These are phyloP conservation scores for Myoxocephalus aenaeus DNA, from an alignment of 2,797 vertebrate species.

Conservation along the genomic window DNA sequence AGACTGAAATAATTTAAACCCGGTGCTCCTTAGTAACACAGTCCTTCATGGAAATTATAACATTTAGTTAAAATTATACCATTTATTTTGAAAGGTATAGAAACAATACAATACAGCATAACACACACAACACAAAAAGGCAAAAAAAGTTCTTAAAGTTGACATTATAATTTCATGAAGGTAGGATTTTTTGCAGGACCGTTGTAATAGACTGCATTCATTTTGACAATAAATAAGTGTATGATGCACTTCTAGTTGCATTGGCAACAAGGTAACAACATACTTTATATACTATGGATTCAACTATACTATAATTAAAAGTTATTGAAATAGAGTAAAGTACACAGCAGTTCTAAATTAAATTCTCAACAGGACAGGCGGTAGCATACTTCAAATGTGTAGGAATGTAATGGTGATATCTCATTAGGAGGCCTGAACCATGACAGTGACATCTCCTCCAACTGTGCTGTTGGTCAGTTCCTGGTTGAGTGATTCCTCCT, in stretches of 20 bases:
- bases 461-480: slow-evolving; percentile 63
- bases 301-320: not conserved
- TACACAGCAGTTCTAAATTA: not conserved
- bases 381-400: slow-evolving; percentile 26
- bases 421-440: slow-evolving; percentile 59
- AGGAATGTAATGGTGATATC: slow-evolving; percentile 40
- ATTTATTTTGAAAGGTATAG: not conserved
- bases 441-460: slow-evolving; percentile 65
- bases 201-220: not conserved
- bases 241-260: not conserved
- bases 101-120: not conserved
- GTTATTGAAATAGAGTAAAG: not conserved
- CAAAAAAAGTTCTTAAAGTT: not conserved
- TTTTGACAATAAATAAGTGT: slow-evolving; percentile 12
- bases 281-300: not conserved
- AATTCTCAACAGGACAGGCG: slow-evolving; percentile 1
- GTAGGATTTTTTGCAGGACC: not conserved
- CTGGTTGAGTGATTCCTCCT: slow-evolving; percentile 74
- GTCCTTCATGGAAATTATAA: not conserved
- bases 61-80: not conserved
- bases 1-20: too few species aligned
- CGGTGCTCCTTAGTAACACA: too few species aligned
- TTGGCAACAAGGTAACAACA: not conserved
- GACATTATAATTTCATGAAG: not conserved
- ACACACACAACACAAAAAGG: not conserved